Percentiles rank a stretch among this genome's conserved stretches.
Evolutionary conservation across 2,888 invertebrate species (phyloP).

Genomic region (Subacronicta megacephala): DNA sequence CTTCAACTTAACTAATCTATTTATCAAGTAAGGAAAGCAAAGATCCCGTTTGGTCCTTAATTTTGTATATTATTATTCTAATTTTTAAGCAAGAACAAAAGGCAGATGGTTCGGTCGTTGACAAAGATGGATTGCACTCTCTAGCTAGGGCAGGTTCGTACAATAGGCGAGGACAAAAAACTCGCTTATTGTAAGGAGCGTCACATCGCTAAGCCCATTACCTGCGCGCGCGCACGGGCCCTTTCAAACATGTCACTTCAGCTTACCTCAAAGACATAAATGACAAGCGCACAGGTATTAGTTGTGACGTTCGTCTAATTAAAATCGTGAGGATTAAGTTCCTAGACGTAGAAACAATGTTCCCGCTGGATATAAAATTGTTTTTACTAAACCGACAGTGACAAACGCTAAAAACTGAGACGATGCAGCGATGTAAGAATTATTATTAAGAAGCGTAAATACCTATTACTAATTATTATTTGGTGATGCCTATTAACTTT

Average conservation of each 20-base stretch:
- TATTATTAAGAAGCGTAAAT: no score
- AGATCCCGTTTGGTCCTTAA: slow-evolving; percentile 66
- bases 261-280: slow-evolving; percentile 68
- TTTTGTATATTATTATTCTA: slow-evolving; percentile 81
- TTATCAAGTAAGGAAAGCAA: slow-evolving; percentile 53
- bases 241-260: slow-evolving; percentile 80
- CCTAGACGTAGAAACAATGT: slow-evolving; percentile 38
- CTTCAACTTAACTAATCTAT: slow-evolving; percentile 50
- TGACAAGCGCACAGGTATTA: slow-evolving; percentile 65
- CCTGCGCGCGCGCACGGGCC: slow-evolving; percentile 75
- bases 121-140: slow-evolving; percentile 82
- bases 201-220: slow-evolving; percentile 77
- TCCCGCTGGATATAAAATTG: slow-evolving; percentile 21
- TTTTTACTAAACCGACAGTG: slow-evolving; percentile 12
- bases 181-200: slow-evolving; percentile 69
- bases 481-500: no score
- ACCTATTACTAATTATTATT: no score
- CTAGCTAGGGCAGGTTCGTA: slow-evolving; percentile 69
- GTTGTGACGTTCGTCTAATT: slow-evolving; percentile 76
- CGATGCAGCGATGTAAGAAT: no score
- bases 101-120: slow-evolving; percentile 75
- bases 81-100: slow-evolving; percentile 85
- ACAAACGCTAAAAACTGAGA: no score
- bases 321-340: slow-evolving; percentile 67
- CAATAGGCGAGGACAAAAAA: slow-evolving; percentile 77